Evolutionary conservation across 2,888 invertebrate species (phyloP).

Genomic region (Blomia tropicalis): DNA sequence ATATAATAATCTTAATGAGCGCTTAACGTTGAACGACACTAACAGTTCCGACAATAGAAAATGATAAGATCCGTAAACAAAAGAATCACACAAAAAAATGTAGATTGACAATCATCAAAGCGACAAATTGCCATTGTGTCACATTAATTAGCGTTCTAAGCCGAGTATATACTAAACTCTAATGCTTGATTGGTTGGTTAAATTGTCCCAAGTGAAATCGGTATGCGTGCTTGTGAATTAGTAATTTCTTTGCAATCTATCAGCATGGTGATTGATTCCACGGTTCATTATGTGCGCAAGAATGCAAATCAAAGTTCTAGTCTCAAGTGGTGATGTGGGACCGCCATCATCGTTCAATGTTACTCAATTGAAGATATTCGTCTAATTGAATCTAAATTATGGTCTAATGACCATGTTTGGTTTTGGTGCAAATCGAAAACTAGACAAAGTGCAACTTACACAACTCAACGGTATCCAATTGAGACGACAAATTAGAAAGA

Average conservation of each 20-base stretch:
- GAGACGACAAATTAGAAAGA: no score
- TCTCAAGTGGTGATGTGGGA: background rate
- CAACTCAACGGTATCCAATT: no score
- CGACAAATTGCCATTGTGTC: constrained; percentile 12
- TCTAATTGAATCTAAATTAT: constrained; percentile 4
- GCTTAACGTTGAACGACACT: background rate
- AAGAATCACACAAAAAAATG: no score
- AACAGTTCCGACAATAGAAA: background rate
- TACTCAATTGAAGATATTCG: no score
- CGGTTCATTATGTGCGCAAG: background rate
- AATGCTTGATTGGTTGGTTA: background rate
- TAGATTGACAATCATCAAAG: no score
- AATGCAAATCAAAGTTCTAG: constrained; percentile 3
- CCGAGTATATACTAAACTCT: background rate
- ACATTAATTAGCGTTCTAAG: background rate
- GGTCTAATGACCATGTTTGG: background rate
- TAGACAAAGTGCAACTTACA: no score
- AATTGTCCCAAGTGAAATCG: background rate
- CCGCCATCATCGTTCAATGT: no score
- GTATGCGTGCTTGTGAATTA: no score
- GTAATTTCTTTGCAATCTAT: background rate
- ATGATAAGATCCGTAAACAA: background rate
- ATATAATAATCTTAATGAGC: background rate
- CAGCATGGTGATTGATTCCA: background rate
- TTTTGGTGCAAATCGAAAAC: background rate